Conservation (phyloP, 2,888 invertebrate genomes). For the Tachina fera region DNA sequence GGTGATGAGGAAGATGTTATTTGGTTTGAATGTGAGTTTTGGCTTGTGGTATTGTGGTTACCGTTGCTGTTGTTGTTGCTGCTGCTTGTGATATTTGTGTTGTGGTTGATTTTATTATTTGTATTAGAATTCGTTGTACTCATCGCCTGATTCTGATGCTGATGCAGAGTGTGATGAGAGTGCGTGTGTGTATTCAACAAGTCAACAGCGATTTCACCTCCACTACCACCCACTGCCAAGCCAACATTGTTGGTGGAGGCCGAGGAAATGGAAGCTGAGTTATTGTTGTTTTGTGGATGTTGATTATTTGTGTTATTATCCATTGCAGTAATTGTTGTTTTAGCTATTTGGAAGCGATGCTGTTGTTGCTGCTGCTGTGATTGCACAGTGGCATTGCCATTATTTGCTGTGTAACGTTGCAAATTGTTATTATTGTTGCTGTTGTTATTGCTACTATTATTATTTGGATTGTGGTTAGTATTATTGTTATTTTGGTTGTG, state of each 20-base stretch:
- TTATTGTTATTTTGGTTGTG: conserved; percentile 76
- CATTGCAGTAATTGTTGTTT: conserved; percentile 81
- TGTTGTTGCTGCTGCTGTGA: conserved; percentile 72
- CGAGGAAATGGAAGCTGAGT: conserved; percentile 29
- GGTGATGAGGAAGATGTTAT: conserved; percentile 37
- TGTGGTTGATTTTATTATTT: conserved; percentile 79
- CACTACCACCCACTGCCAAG: conserved; percentile 36
- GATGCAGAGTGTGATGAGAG: conserved; percentile 51
- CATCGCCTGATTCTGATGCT: conserved; percentile 56
- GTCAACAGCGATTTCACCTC: conserved; percentile 56
- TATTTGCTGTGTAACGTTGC: conserved; percentile 72
- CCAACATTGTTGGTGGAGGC: conserved; percentile 30
- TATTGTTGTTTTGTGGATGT: conserved; percentile 69
- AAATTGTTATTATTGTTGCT: conserved; percentile 74
- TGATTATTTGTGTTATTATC: conserved; percentile 76
- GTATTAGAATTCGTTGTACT: conserved; percentile 72
- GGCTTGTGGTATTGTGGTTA: conserved; percentile 62
- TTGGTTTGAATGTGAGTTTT: conserved; percentile 75
- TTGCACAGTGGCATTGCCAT: conserved; percentile 75
- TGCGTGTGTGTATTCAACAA: conserved; percentile 53
- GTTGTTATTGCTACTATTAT: conserved; percentile 74
- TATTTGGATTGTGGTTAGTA: conserved; percentile 73
- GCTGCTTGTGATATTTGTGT: conserved; percentile 73
- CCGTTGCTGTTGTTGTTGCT: conserved; percentile 64
- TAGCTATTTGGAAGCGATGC: conserved; percentile 79